Evolutionary conservation across 2,113 vertebrate genomes (phyloP), one percentile per base, ranked within the genome.

Genomic region (Tympanuchus pallidicinctus): DNA sequence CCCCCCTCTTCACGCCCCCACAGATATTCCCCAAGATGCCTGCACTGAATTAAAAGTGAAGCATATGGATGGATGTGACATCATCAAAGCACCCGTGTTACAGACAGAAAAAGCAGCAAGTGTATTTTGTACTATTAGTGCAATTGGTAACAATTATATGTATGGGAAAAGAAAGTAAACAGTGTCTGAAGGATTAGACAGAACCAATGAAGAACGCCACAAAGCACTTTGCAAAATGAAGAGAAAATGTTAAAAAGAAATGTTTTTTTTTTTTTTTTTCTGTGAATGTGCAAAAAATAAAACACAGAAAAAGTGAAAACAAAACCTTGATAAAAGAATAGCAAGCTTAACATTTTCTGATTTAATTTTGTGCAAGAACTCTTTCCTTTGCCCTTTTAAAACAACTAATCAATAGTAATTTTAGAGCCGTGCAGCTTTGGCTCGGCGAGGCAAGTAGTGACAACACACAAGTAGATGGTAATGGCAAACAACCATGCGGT

Each of bases 401-500:
- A 82, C 63, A 89, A 16, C 15, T 60, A 16, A 79, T 86, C 54
- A 36, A 34, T 25, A 42, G 56, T 66, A 64, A 77, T 86, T 92
- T 76, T 91, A 67, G 40, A 94, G 84, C 87, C 79, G 89, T 69
- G 2, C 6, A 1, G 40, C 63, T 95, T 86, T 94, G 96, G 96
- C n/a, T 76, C 97, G 95, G 97, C 98, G 98, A 98, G 96, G 98
- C 98, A 98, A 98, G 90, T 97, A 98, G 97, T 86, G 94, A 92
- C 25, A 96, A 95, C 98, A 98, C 97, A 96, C 74, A 96, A 81
- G 89, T 95, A 97, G 89, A 96, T 96, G 97, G 98, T 97, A 98
- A 98, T 97, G 98, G 95, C 94, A 97, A 97, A 98, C 96, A 98
- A 97, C 96, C 98, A 98, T 98, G 99, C 98, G 94, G 93, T 97